Percentiles rank a stretch among this genome's conserved stretches.
phyloP scores from a whole-genome alignment of 2,113 vertebrate species.

The Percopsis transmontana region DNA sequence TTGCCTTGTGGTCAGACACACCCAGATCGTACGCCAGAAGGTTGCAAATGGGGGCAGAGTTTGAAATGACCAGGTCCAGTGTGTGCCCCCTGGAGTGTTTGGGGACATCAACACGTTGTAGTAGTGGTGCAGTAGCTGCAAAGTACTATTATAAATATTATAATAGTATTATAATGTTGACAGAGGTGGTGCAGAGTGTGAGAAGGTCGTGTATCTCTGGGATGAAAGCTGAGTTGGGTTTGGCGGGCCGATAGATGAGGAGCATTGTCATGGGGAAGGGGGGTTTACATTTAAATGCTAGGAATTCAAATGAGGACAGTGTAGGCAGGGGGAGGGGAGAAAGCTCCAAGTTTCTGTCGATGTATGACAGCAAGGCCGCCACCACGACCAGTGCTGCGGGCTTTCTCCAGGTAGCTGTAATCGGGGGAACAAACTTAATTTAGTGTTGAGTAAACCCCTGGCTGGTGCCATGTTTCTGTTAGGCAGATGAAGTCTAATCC shows the following conservation, averaged over 20 bases:
- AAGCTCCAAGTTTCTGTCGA: background rate
- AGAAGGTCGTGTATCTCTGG: background rate
- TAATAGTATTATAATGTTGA: background rate
- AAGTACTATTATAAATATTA: background rate
- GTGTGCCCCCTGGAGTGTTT: constrained; percentile 22
- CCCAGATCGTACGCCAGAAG: background rate
- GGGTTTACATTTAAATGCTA: constrained; percentile 4
- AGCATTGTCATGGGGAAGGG: background rate
- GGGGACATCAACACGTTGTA: constrained; percentile 16
- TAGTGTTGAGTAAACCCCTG: constrained; percentile 7
- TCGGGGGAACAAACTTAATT: constrained; percentile 9
- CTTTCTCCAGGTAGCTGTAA: constrained; percentile 17
- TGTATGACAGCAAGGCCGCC: constrained; percentile 25
- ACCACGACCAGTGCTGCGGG: constrained; percentile 15
- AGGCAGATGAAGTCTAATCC: constrained; percentile 11
- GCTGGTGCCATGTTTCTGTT: constrained; percentile 21
- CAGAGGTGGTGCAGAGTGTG: background rate
- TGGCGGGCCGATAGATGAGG: background rate
- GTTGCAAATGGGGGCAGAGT: constrained; percentile 2
- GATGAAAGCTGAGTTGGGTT: background rate
- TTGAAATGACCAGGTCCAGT: constrained; percentile 7
- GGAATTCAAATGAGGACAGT: background rate
- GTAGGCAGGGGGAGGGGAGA: background rate
- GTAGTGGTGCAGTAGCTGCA: constrained; percentile 14
- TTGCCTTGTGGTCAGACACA: constrained; percentile 9